Conservation (phyloP, 2,797 vertebrate species). For the Artibeus jamaicensis region DNA sequence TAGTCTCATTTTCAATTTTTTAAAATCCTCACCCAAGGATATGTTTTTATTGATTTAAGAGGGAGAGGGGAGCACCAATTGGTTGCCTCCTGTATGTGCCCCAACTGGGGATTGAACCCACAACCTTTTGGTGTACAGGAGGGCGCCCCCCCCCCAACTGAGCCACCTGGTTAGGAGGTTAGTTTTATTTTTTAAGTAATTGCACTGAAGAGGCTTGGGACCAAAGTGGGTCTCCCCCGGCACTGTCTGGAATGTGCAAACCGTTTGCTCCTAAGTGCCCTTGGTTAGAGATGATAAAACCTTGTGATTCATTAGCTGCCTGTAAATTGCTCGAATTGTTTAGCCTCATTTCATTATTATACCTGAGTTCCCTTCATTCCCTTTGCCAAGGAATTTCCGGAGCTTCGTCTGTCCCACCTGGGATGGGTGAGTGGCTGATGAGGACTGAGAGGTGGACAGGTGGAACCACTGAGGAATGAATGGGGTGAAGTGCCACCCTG, state of each 20-base stretch:
- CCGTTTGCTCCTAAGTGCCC: not conserved
- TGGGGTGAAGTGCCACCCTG: not conserved
- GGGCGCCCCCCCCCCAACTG: no score
- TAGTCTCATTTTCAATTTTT: no score
- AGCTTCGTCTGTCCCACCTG: not conserved
- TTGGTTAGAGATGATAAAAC: not conserved
- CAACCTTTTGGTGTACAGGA: no score
- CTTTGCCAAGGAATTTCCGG: not conserved
- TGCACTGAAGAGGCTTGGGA: not conserved
- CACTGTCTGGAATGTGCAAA: not conserved
- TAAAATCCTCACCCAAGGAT: no score
- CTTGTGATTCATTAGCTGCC: not conserved
- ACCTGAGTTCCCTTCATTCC: not conserved
- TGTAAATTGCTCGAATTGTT: not conserved
- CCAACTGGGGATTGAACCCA: no score
- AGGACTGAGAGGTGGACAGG: rapidly evolving
- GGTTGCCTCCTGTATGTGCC: no score
- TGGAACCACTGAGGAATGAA: not conserved
- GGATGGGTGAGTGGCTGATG: not conserved
- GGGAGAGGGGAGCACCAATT: no score
- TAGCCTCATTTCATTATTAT: not conserved
- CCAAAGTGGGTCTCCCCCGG: not conserved
- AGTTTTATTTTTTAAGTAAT: no score
- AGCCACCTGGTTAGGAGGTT: no score
- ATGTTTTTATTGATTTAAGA: no score